Percentiles rank a stretch among this genome's conserved stretches.
These are phyloP conservation scores for Phlogophora meticulosa DNA, from an alignment of 2,888 invertebrate species.

Conservation along the genomic window DNA sequence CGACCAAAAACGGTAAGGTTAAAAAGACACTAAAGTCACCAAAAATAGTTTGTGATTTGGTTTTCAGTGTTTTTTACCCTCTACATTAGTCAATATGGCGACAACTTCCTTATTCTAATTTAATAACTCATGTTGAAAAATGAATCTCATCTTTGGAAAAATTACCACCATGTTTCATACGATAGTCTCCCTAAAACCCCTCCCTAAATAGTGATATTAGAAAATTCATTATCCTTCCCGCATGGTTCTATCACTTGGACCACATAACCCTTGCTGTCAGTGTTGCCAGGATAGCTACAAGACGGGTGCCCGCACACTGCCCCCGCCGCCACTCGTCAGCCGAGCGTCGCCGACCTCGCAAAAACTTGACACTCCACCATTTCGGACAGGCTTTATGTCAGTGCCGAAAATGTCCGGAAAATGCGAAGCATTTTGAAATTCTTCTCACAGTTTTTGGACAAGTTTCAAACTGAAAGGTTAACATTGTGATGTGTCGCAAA, in stretches of 20 bases:
- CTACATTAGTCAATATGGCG: too few relatives aligned
- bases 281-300: constrained; percentile 36
- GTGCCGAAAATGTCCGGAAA: constrained; percentile 19
- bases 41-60: too few relatives aligned
- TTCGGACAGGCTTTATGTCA: constrained; percentile 38
- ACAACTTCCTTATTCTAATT: too few relatives aligned
- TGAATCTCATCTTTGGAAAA: too few relatives aligned
- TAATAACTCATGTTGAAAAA: too few relatives aligned
- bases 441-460: background rate
- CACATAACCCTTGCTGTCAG: constrained; percentile 18
- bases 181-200: too few relatives aligned
- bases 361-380: constrained; percentile 39
- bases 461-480: background rate
- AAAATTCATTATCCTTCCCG: background rate
- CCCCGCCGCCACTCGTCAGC: constrained; percentile 12
- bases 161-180: too few relatives aligned
- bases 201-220: too few relatives aligned
- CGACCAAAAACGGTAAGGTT: too few relatives aligned
- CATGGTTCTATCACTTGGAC: background rate
- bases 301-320: constrained; percentile 15
- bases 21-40: too few relatives aligned
- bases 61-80: too few relatives aligned
- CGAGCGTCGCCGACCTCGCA: constrained; percentile 19
- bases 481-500: too few relatives aligned
- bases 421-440: background rate